Evolutionary conservation across 1,140 invertebrate species (phyloP).

Genomic region (Drosophila virilis): DNA sequence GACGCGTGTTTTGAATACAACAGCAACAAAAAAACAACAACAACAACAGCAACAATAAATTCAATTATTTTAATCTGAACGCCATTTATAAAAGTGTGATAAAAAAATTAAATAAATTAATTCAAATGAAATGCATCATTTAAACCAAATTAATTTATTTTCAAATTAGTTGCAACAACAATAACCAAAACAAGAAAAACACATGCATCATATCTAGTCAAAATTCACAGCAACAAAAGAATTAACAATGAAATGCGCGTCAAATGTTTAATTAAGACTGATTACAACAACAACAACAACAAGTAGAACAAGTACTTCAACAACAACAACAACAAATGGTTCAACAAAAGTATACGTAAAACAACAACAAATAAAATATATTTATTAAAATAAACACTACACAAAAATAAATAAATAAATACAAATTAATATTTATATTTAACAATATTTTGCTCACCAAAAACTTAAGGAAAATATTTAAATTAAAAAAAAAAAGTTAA

Average conservation of each 20-base stretch:
- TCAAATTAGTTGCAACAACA: conserved; percentile 13
- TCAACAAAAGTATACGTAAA: conserved; percentile 84
- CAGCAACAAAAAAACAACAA: conserved; percentile 10
- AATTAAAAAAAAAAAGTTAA: conserved; percentile 46
- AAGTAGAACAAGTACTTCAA: conserved; percentile 22
- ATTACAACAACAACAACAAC: conserved; percentile 51
- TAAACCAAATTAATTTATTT: conserved; percentile 26
- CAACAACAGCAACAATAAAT: conserved; percentile 22
- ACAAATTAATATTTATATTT: conserved; percentile 47
- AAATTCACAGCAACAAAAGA: conserved; percentile 30
- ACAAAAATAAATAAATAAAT: conserved; percentile 45
- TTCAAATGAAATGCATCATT: conserved; percentile 28
- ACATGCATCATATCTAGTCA: conserved; percentile 52
- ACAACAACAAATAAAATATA: conserved; percentile 60
- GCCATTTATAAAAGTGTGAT: conserved; percentile 49
- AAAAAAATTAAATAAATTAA: conserved; percentile 29
- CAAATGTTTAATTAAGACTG: conserved; percentile 75
- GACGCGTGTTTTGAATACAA: conserved; percentile 39
- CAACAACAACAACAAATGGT: conserved; percentile 69
- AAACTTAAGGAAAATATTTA: conserved; percentile 50
- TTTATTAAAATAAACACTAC: conserved; percentile 60
- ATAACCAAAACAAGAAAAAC: conserved; percentile 14
- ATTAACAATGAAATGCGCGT: conserved; percentile 47
- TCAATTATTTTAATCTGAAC: conserved; percentile 47
- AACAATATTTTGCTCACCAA: conserved; percentile 77